Evolutionary conservation across 2,888 invertebrate genomes (phyloP).

Genomic region (Aleiodes testaceus): DNA sequence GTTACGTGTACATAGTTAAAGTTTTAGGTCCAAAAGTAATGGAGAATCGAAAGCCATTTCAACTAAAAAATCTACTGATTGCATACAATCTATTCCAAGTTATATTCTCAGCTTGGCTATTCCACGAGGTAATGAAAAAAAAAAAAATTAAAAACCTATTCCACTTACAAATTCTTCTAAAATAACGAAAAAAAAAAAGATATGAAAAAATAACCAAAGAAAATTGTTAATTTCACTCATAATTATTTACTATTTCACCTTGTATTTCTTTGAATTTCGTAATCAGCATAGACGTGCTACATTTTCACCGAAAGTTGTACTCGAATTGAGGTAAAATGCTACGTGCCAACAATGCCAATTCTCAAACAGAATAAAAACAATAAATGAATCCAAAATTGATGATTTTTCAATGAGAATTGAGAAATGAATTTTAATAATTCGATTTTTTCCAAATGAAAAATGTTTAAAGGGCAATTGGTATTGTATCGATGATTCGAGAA

Average conservation of each 20-base stretch:
- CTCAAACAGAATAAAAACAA: neutral
- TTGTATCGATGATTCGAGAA: constrained; percentile 38
- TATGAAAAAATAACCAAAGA: no score
- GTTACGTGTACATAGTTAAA: constrained; percentile 93
- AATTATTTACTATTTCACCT: neutral
- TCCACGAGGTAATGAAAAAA: constrained; percentile 84
- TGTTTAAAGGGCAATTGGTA: constrained; percentile 37
- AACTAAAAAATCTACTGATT: constrained; percentile 84
- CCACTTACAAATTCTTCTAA: neutral
- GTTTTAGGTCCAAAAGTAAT: constrained; percentile 90
- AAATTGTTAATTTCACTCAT: neutral
- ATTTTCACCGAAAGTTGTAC: constrained; percentile 28
- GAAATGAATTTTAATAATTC: neutral
- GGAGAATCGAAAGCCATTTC: constrained; percentile 93
- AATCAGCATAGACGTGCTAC: constrained; percentile 15
- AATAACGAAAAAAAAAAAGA: neutral
- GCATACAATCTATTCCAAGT: constrained; percentile 92
- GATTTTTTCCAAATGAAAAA: neutral
- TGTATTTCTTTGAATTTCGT: constrained; percentile 22
- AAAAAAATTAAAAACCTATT: neutral
- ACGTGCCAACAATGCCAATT: neutral
- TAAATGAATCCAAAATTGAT: neutral
- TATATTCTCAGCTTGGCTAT: constrained; percentile 90
- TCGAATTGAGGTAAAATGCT: constrained; percentile 27
- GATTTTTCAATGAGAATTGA: neutral